These are phyloP conservation scores for Xestia xanthographa DNA, from an alignment of 2,888 invertebrate species.

Conservation along the genomic window DNA sequence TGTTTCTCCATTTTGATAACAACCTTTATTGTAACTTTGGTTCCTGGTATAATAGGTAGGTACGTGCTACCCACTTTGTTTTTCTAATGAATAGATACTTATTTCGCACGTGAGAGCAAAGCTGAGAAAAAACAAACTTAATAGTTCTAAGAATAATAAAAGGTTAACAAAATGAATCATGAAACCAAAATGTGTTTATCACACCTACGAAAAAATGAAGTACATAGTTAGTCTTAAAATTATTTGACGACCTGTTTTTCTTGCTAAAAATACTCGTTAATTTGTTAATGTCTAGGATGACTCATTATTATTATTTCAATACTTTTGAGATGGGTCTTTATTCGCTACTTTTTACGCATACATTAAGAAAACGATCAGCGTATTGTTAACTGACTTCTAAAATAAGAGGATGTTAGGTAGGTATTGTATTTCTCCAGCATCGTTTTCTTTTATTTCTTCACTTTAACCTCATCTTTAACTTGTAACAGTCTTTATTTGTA, in stretches of 20 bases:
- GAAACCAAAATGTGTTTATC: not conserved
- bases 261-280: not conserved
- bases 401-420: too few relatives aligned
- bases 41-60: not conserved
- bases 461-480: too few relatives aligned
- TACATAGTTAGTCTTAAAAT: not conserved
- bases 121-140: constrained; percentile 16
- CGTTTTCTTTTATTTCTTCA: too few relatives aligned
- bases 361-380: not conserved
- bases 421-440: too few relatives aligned
- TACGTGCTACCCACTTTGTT: not conserved
- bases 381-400: too few relatives aligned
- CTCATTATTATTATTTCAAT: not conserved
- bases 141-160: constrained; percentile 13
- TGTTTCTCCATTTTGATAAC: not conserved
- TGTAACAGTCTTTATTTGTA: too few relatives aligned
- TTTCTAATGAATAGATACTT: not conserved
- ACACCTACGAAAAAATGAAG: not conserved
- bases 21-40: not conserved
- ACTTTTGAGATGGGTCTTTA: not conserved
- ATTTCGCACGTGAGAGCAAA: not conserved
- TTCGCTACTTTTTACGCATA: not conserved
- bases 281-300: too few relatives aligned
- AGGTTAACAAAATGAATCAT: constrained; percentile 28
- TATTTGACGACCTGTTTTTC: not conserved